Evolutionary conservation across 2,888 invertebrate genomes (phyloP).

Genomic region (Seira ritae): DNA sequence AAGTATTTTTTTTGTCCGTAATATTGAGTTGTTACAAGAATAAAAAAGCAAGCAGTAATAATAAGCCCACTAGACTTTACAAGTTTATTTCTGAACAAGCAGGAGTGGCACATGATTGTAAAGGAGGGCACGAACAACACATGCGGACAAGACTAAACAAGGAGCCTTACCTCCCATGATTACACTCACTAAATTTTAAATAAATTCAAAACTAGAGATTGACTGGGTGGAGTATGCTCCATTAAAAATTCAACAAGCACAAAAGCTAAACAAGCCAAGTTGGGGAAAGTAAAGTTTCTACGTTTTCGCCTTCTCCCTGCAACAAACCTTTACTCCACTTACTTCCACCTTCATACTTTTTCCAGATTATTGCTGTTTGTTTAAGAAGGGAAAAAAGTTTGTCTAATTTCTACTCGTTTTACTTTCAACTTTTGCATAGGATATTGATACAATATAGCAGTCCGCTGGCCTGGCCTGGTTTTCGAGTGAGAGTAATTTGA

Average conservation of each 20-base stretch:
- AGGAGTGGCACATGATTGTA: conserved; percentile 61
- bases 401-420: background rate
- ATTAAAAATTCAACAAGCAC: conserved; percentile 60
- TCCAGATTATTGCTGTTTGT: background rate
- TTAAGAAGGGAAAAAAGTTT: background rate
- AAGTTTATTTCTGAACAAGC: conserved; percentile 45
- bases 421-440: background rate
- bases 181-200: conserved; percentile 64
- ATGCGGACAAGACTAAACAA: background rate
- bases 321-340: background rate
- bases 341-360: background rate
- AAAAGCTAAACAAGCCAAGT: conserved; percentile 43
- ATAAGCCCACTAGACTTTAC: no score
- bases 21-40: no score
- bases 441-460: no score
- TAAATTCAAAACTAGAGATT: conserved; percentile 64
- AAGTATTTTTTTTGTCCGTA: no score
- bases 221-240: conserved; percentile 60
- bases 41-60: no score
- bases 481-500: no score
- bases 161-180: conserved; percentile 58
- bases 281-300: background rate
- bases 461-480: no score
- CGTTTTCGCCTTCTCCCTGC: background rate
- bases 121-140: conserved; percentile 21